These are phyloP conservation scores for Mesocricetus auratus DNA, from an alignment of 2,113 vertebrate genomes.

Conservation along the genomic window DNA sequence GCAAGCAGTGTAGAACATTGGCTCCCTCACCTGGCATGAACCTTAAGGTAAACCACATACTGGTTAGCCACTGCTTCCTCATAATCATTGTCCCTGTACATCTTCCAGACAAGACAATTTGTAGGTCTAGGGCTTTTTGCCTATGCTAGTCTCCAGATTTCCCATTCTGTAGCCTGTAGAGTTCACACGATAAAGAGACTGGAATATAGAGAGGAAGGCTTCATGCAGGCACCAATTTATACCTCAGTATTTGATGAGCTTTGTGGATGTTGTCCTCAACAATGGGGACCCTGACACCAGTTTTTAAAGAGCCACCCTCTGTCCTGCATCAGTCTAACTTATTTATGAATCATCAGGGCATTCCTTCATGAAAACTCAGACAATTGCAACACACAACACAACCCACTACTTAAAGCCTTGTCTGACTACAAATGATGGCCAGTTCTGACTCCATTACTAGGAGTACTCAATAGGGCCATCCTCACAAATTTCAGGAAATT, in stretches of 20 bases:
- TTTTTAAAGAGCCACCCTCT: background rate
- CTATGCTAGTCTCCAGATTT: background rate
- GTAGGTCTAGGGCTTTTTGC: background rate
- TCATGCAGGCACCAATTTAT: background rate
- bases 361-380: background rate
- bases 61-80: background rate
- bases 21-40: background rate
- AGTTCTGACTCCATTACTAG: background rate
- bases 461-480: background rate
- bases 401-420: background rate
- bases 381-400: background rate
- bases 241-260: fast-evolving
- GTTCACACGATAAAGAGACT: background rate
- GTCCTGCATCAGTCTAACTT: background rate
- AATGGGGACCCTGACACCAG: background rate
- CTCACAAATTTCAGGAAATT: background rate
- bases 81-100: background rate
- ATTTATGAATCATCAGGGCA: background rate
- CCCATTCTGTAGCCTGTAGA: background rate
- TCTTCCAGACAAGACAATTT: fast-evolving
- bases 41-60: background rate
- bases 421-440: background rate
- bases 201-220: background rate
- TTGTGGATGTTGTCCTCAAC: background rate
- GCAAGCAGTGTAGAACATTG: background rate